Conservation (phyloP, 2,113 vertebrate species). For the Chionis minor region DNA sequence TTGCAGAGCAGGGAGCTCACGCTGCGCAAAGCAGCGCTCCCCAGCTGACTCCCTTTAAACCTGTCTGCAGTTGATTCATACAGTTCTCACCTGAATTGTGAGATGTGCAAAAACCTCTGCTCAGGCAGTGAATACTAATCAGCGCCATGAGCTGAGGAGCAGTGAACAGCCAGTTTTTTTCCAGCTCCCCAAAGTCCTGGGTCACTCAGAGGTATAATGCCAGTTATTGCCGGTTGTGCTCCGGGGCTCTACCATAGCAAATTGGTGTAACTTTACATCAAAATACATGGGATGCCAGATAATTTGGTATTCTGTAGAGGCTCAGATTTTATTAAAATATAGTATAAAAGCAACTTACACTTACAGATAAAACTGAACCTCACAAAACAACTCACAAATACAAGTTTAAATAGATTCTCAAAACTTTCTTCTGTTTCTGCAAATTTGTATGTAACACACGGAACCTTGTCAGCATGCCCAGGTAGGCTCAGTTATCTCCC, state of each 20-base stretch:
- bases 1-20: neutral
- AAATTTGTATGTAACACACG: neutral
- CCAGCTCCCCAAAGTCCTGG: neutral
- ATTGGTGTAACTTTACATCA: neutral
- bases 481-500: neutral
- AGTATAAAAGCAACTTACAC: neutral
- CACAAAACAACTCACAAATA: neutral
- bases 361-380: neutral
- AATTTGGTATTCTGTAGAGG: neutral
- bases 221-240: fast-evolving
- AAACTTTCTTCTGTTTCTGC: neutral
- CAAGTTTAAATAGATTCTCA: neutral
- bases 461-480: neutral
- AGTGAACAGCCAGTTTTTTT: neutral
- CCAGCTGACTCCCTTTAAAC: neutral
- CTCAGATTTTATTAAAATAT: neutral
- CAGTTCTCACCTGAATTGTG: neutral
- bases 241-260: neutral
- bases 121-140: neutral
- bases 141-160: neutral
- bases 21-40: neutral
- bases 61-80: fast-evolving
- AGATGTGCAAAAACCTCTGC: neutral
- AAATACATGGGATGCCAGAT: neutral
- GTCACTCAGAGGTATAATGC: neutral